These are phyloP conservation scores for Aphelenchoides fujianensis DNA, from an alignment of 1,140 invertebrate species.

Conservation along the genomic window DNA sequence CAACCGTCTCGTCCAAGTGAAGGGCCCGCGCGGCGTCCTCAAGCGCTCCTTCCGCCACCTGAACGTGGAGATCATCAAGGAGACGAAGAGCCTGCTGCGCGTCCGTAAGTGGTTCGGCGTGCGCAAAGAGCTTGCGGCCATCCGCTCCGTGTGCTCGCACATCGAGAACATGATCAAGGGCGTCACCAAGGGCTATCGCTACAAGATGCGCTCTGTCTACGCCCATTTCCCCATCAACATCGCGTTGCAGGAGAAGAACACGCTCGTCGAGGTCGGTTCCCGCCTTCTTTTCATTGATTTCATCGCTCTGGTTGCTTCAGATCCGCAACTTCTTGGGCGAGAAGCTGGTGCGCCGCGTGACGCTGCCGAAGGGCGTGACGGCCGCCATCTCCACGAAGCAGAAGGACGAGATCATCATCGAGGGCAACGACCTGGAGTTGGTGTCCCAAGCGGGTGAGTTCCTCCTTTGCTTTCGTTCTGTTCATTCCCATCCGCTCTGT, in stretches of 20 bases:
- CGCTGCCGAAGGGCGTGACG: constrained; percentile 90
- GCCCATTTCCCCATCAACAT: constrained; percentile 99
- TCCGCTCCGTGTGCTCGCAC: constrained; percentile 94
- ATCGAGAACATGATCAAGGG: constrained; percentile 98
- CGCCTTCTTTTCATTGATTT: constrained; percentile 14
- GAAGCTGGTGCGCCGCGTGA: constrained; percentile 88
- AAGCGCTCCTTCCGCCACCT: constrained; percentile 89
- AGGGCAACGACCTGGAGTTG: constrained; percentile 95
- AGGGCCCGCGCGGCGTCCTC: constrained; percentile 83
- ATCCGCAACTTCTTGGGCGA: constrained; percentile 99
- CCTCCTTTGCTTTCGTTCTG: constrained; percentile 12
- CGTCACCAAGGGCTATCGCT: constrained; percentile 81
- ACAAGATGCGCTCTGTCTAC: constrained; percentile 99
- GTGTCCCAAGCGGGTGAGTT: constrained; percentile 85
- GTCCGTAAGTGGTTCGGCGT: constrained; percentile 99
- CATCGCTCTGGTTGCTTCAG: constrained; percentile 63
- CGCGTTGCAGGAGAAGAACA: constrained; percentile 84
- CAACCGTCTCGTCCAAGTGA: constrained; percentile 85
- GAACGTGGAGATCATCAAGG: constrained; percentile 78
- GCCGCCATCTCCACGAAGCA: constrained; percentile 85
- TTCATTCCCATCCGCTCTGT: constrained; percentile 26
- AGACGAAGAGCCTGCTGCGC: constrained; percentile 68
- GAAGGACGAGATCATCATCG: constrained; percentile 94
- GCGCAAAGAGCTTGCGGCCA: constrained; percentile 93
- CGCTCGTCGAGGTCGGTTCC: constrained; percentile 72